Evolutionary conservation across 2,113 vertebrate species (phyloP), one percentile per base, ranked within the genome.

Genomic region (Phodopus roborovskii): DNA sequence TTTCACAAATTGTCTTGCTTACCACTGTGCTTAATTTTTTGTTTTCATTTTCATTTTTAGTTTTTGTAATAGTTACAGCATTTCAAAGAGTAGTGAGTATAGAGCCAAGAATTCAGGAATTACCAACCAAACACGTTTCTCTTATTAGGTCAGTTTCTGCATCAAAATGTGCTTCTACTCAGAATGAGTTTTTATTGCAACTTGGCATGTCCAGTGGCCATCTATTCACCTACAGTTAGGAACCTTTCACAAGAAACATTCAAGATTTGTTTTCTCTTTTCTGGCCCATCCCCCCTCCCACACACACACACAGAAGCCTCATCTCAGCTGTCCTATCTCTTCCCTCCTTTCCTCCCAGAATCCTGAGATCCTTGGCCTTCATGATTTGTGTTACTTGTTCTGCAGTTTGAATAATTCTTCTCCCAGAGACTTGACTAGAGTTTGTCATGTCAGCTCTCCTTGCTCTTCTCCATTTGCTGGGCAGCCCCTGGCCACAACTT

Each of bases 241-340:
- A 74, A 36, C 33, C 39, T 60, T 39, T 53, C 33, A n/a, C 3
- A 58, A 19, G 16, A 58, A 85, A 16, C 17, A 19, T 12, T 2
- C 1, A 17, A 13, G 8, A 30, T 9, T 2, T 24, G 15, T 26
- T 8, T 62, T 71, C 64, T 68, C 45, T 1, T 39, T 87, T 77
- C n/a, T 68, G 42, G 15, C 3, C 9, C 26, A 0, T 2, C 4
- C 0, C 19, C 13, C 7, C 0, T 19, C 16, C 7, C 45, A 45
- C 45, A 13, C 53, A 11, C 53, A 12, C 58, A 78, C 7, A 5
- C n/a, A n/a, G n/a, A n/a, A 30, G 2, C 75, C 66, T 62, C 50
- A 4, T 24, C 45, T 88, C 36, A 39, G 2, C 20, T 39, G 56
- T 4, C 6, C 2, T 22, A 10, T 70, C 1, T 22, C 33, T 39